A percentile compares a stretch with the other conserved stretches of the same genome.
Conservation (phyloP, 2,888 invertebrate genomes). For the Acronicta psi region DNA sequence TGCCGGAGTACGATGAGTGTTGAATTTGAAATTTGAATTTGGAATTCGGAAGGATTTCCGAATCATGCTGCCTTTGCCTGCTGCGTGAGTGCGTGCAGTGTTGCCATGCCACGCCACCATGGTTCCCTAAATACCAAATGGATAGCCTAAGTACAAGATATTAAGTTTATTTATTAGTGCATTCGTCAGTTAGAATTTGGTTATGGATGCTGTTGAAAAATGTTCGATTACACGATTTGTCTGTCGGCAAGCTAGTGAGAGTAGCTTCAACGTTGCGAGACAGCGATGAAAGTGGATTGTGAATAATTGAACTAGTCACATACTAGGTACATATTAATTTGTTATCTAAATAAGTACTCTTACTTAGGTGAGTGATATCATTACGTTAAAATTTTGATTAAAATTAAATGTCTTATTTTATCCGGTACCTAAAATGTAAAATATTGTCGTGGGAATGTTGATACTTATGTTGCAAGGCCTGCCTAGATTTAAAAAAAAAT, state of each 20-base stretch:
- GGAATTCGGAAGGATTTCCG: constrained; percentile 42
- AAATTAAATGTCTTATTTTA: constrained; percentile 5
- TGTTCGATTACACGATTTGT: constrained; percentile 5
- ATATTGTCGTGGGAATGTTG: neutral
- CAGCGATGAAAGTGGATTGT: constrained; percentile 46
- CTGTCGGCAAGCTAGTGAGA: constrained; percentile 34
- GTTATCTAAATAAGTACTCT: constrained; percentile 26
- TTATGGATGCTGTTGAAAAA: constrained; percentile 26
- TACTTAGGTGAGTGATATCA: constrained; percentile 39
- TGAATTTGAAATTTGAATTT: constrained; percentile 59
- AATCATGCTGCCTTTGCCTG: constrained; percentile 43
- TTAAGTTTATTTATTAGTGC: constrained; percentile 39
- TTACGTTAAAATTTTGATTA: constrained; percentile 11
- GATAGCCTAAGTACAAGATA: constrained; percentile 52
- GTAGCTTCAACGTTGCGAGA: constrained; percentile 14
- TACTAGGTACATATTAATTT: constrained; percentile 22
- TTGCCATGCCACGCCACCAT: constrained; percentile 41
- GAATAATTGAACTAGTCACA: constrained; percentile 44
- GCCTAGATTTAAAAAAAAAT: constrained; percentile 8
- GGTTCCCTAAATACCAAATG: constrained; percentile 36
- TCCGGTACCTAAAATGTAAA: neutral
- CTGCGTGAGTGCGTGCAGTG: constrained; percentile 42
- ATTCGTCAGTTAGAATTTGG: constrained; percentile 32
- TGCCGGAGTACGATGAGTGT: constrained; percentile 81
- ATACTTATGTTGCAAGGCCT: constrained; percentile 17